Base-by-base conservation (phyloP, 2,888 invertebrate species). In the Tolmerus cingulatus region DNA sequence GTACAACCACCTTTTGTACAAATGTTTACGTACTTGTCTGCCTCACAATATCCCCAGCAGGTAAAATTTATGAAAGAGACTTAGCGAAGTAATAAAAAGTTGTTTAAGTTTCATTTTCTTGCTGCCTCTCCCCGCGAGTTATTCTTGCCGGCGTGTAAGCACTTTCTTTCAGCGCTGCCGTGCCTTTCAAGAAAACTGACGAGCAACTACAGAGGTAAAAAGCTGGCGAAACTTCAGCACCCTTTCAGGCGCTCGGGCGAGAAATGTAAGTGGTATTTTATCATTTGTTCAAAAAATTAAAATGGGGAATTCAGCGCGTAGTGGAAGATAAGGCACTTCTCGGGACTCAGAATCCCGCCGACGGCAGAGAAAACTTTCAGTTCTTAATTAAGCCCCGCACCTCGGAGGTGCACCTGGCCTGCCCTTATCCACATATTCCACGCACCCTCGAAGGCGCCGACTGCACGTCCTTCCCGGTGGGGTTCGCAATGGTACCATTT, bases 61-160 rank as follows among this genome's bases (percentile, higher is more conserved):
- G 87, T 87, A 78, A 87, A 87, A 87, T 87, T 87, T 87, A 87
- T 87, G 81, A 78, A 88, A 87, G 87, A 85, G 88, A 88, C 87
- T 88, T 85, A 87, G 88, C 88, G 78, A 88, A 88, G 88, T 88
- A 88, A 88, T 88, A 88, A 88, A 88, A 88, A 88, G 87, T 88
- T 88, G 87, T 86, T 87, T 88, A 87, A 88, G 87, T 87, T 88
- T 88, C 88, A 88, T 87, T 88, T 88, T 82, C 78, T 86, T 86
- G 87, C 87, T 76, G 55, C 40, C 77, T 55, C 82, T 46, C 43
- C 85, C 85, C 82, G 82, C 57, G 57, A 82, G 82, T 82, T 82
- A 82, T 82, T 82, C 57, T 82, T 27, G 19, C 51, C 57, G n/a
- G 5, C 66, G 37, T 82, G 82, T 37, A 82, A 66, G 37, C 12